These are phyloP conservation scores for Lochmaea capreae DNA, from an alignment of 2,888 invertebrate genomes.

Conservation along the genomic window DNA sequence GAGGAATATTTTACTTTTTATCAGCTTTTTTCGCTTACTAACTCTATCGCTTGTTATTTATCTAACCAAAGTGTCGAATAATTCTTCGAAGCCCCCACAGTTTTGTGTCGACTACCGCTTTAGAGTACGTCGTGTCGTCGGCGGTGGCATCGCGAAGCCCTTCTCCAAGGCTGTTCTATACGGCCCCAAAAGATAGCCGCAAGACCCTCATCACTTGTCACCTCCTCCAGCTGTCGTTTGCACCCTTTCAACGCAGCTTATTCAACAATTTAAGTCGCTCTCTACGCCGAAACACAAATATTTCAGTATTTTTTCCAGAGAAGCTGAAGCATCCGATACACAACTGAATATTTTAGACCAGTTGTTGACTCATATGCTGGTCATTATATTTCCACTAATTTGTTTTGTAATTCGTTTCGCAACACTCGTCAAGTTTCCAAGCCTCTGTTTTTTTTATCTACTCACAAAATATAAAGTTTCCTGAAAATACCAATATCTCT, in stretches of 20 bases:
- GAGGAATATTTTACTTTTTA: background rate
- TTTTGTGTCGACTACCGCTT: constrained; percentile 7
- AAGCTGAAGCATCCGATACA: background rate
- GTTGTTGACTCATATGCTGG: background rate
- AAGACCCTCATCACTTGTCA: constrained; percentile 37
- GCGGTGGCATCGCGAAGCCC: constrained; percentile 6
- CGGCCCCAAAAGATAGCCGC: constrained; percentile 27
- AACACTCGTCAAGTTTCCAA: too few relatives aligned
- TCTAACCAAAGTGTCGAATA: constrained; percentile 12
- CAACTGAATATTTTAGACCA: background rate
- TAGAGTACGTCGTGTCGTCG: constrained; percentile 2
- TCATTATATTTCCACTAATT: too few relatives aligned
- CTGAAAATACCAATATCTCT: too few relatives aligned
- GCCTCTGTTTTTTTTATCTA: too few relatives aligned
- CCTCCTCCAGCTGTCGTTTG: constrained; percentile 33
- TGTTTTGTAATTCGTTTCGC: too few relatives aligned
- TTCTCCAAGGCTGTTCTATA: constrained; percentile 7
- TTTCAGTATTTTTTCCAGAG: constrained; percentile 21
- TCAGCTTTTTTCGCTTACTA: constrained; percentile 8
- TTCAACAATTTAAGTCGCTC: constrained; percentile 34
- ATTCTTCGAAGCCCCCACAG: constrained; percentile 13
- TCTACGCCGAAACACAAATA: constrained; percentile 19
- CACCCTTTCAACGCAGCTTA: constrained; percentile 34
- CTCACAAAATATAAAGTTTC: too few relatives aligned
- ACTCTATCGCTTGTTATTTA: constrained; percentile 10